phyloP scores from a whole-genome alignment of 2,113 vertebrate genomes.

The Xyrauchen texanus region DNA sequence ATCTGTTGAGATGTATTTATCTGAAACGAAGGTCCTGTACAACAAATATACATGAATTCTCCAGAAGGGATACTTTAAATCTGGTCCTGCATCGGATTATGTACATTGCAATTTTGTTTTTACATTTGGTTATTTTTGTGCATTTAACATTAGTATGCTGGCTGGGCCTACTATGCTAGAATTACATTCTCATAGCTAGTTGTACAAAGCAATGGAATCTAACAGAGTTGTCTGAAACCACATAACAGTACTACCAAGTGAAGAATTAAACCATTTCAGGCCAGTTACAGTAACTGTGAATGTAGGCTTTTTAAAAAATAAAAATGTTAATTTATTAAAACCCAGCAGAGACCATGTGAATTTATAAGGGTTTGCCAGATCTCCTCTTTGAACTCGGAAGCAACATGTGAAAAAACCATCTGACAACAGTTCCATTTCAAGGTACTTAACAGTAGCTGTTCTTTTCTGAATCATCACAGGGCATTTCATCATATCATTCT shows the following conservation, averaged over 20 bases:
- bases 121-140: conserved; percentile 94
- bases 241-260: conserved; percentile 58
- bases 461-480: conserved; percentile 63
- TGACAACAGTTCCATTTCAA: conserved; percentile 69
- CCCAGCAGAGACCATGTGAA: conserved; percentile 64
- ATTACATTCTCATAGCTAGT: conserved; percentile 74
- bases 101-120: conserved; percentile 80
- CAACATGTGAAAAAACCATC: conserved; percentile 57
- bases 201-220: conserved; percentile 70
- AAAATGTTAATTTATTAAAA: conserved; percentile 55
- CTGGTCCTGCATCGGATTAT: conserved; percentile 92
- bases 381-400: conserved; percentile 51
- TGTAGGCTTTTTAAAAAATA: conserved; percentile 64
- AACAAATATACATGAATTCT: conserved; percentile 90
- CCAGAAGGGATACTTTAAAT: conserved; percentile 86
- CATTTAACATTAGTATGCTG: conserved; percentile 80
- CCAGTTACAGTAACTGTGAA: conserved; percentile 63
- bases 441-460: conserved; percentile 73
- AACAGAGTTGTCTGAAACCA: conserved; percentile 63
- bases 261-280: conserved; percentile 61
- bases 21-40: conserved; percentile 91
- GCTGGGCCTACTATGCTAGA: conserved; percentile 76
- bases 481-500: conserved; percentile 46
- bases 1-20: conserved; percentile 85
- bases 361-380: too few relatives aligned